Evolutionary conservation across 2,797 vertebrate species (phyloP).

Genomic region (Anabacerthia variegaticeps): DNA sequence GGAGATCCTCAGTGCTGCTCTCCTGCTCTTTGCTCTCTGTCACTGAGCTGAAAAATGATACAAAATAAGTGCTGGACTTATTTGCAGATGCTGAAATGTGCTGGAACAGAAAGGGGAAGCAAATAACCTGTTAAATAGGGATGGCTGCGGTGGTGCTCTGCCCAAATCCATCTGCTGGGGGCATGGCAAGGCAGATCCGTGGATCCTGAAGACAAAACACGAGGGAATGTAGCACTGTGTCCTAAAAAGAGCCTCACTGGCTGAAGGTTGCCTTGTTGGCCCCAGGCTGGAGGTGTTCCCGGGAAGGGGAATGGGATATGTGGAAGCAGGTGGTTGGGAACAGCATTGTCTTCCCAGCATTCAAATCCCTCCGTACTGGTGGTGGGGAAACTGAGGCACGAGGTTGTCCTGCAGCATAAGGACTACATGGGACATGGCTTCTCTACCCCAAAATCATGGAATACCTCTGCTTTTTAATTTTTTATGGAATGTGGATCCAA

Average conservation of each 20-base stretch:
- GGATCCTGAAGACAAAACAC: background rate
- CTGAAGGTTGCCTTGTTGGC: background rate
- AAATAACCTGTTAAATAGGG: background rate
- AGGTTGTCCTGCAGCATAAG: background rate
- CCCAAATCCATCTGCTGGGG: background rate
- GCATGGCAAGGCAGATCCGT: rapidly evolving
- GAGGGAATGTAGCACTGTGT: background rate
- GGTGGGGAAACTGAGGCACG: background rate
- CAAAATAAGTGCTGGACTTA: background rate
- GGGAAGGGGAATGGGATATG: background rate
- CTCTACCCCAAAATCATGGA: background rate
- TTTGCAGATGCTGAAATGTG: background rate
- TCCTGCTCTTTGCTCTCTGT: background rate
- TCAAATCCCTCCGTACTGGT: rapidly evolving
- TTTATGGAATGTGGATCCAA: background rate
- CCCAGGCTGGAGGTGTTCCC: background rate
- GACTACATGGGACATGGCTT: background rate
- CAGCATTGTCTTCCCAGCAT: too few relatives aligned
- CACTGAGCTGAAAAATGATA: background rate
- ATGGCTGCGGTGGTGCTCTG: background rate
- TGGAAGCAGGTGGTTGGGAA: background rate
- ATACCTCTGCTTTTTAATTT: background rate
- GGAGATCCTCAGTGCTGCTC: background rate
- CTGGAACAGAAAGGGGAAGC: background rate
- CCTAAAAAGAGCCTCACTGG: rapidly evolving